phyloP scores from a whole-genome alignment of 2,113 vertebrate species.

The Peromyscus leucopus region DNA sequence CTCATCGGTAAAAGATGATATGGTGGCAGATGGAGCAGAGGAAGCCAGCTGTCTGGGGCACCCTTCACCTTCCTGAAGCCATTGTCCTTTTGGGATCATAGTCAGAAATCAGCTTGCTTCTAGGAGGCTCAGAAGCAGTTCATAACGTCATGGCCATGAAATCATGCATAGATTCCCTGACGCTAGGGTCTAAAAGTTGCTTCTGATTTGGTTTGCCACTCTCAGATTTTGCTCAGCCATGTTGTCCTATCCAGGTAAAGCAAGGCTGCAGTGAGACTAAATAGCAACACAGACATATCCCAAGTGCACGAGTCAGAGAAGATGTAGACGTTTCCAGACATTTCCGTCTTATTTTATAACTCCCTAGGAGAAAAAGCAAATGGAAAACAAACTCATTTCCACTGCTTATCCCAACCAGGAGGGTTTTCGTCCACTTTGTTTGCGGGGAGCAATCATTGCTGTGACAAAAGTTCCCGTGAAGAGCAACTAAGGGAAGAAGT shows the following conservation, averaged over 20 bases:
- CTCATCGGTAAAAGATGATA: not conserved
- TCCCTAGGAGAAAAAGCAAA: constrained; percentile 22
- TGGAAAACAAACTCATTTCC: not conserved
- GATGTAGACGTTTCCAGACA: not conserved
- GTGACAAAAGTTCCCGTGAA: not conserved
- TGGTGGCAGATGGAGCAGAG: not conserved
- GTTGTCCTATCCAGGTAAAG: not conserved
- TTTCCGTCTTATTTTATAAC: constrained; percentile 14
- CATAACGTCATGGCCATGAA: not conserved
- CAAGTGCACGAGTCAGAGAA: not conserved
- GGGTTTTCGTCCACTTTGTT: not conserved
- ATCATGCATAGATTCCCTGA: not conserved
- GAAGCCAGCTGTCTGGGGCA: not conserved
- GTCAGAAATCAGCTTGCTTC: not conserved
- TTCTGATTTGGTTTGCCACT: not conserved
- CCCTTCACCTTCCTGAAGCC: not conserved
- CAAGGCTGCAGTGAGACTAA: not conserved
- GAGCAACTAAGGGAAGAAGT: not conserved
- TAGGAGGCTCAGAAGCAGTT: constrained; percentile 13
- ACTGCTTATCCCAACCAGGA: not conserved
- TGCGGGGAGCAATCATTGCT: not conserved
- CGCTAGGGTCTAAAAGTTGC: constrained; percentile 7
- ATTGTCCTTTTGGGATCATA: constrained; percentile 10
- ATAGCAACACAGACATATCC: not conserved
- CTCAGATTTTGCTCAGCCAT: not conserved